Evolutionary conservation across 2,888 invertebrate genomes (phyloP), one percentile per base, ranked within the genome.

Genomic region (Leucoma salicis): DNA sequence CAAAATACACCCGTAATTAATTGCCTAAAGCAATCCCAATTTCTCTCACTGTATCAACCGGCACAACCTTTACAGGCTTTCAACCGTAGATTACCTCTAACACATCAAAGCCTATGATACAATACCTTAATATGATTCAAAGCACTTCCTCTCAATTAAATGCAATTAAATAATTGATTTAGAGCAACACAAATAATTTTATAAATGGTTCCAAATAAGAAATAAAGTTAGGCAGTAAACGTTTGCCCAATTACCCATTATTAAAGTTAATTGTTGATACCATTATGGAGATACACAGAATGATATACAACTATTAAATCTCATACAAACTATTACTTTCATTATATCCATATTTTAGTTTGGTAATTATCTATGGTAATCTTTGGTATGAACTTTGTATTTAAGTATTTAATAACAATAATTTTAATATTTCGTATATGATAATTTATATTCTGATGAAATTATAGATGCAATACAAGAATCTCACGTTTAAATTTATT

Each of bases 261-360:
- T 83, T 83, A 82, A 42, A 70, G 46, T 76, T 83, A 82, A 83
- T 83, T 78, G 73, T 60, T 69, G 53, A 45, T 58, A 57, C 70
- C 57, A 80, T 80, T 75, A 75, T 57, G 61, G 63, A 77, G 74
- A 75, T 78, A 75, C 66, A 70, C 66, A 62, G 78, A 80, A 82
- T 76, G 71, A 74, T 67, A 70, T 67, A 63, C 58, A 62, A 52
- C 62, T 46, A 77, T 77, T 77, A 75, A 53, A 66, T 38, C 52
- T n/a, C 59, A 71, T 35, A 33, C 32, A 36, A 39, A 43, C 43
- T 43, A 49, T 57, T 52, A 45, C 36, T 69, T 66, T 57, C 53
- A 58, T 52, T 57, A 63, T 63, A 70, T 63, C 56, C 60, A 70
- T 75, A 67, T 66, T 72, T 69, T 63, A 63, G 63, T 69, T 78